Percentiles rank a stretch among this genome's conserved stretches.
These are phyloP conservation scores for Kryptopterus vitreolus DNA, from an alignment of 2,797 vertebrate genomes.

Conservation along the genomic window DNA sequence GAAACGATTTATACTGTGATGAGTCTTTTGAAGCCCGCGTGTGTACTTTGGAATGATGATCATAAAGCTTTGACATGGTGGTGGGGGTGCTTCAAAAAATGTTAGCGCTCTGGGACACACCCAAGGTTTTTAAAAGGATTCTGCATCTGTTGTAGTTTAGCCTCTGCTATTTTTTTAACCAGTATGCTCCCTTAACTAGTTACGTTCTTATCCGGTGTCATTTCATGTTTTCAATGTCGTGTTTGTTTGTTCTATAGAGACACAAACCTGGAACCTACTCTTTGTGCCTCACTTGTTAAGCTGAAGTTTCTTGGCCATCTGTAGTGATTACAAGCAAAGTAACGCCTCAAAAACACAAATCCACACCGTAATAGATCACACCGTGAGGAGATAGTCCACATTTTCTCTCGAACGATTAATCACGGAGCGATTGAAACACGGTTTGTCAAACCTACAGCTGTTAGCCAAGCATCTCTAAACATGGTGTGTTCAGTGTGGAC, in stretches of 20 bases:
- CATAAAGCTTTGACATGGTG: background rate
- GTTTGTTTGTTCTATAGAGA: background rate
- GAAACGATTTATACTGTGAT: conserved; percentile 1
- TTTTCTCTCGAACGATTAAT: conserved; percentile 12
- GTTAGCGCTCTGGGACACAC: background rate
- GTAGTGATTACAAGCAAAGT: conserved; percentile 41
- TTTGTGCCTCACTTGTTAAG: conserved; percentile 23
- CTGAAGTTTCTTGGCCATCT: conserved; percentile 24
- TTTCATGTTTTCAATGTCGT: background rate
- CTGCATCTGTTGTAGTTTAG: background rate
- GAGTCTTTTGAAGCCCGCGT: background rate
- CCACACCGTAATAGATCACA: conserved; percentile 23
- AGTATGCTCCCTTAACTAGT: background rate
- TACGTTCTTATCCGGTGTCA: background rate
- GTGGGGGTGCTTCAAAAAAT: background rate
- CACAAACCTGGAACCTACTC: conserved; percentile 16
- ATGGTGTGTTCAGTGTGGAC: background rate
- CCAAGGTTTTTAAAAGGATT: background rate
- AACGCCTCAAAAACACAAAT: conserved; percentile 27
- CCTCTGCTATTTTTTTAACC: background rate
- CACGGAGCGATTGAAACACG: conserved; percentile 13
- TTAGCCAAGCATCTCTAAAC: conserved; percentile 23
- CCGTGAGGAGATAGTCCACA: background rate
- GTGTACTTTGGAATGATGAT: background rate
- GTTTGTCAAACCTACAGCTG: conserved; percentile 7